phyloP scores from a whole-genome alignment of 2,888 invertebrate species.

The Leptarthrus brevirostris region DNA sequence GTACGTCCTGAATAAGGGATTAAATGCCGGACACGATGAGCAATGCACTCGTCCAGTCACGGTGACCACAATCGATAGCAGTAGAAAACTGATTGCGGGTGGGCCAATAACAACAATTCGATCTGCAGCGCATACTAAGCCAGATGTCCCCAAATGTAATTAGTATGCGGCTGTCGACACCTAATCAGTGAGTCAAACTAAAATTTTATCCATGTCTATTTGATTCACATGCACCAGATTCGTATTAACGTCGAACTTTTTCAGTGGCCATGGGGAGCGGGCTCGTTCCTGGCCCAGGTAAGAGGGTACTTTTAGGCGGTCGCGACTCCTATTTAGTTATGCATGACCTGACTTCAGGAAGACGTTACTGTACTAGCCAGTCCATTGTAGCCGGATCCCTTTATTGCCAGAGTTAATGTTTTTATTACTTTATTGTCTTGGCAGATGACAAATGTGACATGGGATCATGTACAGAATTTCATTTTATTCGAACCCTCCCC shows the following conservation, averaged over 20 bases:
- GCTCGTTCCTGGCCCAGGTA: too few species aligned
- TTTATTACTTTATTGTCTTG: conserved; percentile 48
- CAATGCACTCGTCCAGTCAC: background rate
- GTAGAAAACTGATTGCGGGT: conserved; percentile 3
- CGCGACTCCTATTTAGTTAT: conserved; percentile 30
- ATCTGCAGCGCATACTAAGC: background rate
- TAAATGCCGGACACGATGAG: background rate
- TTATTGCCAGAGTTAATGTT: conserved; percentile 44
- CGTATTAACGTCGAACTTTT: conserved; percentile 1
- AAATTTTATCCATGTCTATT: conserved; percentile 33
- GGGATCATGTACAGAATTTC: conserved; percentile 46
- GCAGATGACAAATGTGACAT: conserved; percentile 45
- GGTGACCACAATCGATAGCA: background rate
- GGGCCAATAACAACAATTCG: conserved; percentile 28
- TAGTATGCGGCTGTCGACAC: conserved; percentile 21
- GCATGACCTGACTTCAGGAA: conserved; percentile 37
- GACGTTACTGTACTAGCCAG: conserved; percentile 5
- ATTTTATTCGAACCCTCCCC: background rate
- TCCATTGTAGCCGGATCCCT: conserved; percentile 3
- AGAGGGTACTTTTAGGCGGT: background rate
- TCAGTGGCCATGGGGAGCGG: conserved; percentile 12
- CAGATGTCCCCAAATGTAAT: background rate
- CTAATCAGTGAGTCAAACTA: conserved; percentile 42
- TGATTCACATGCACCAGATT: conserved; percentile 26
- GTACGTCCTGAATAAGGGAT: background rate